phyloP scores from a whole-genome alignment of 2,113 vertebrate genomes.

The Hippocampus comes region DNA sequence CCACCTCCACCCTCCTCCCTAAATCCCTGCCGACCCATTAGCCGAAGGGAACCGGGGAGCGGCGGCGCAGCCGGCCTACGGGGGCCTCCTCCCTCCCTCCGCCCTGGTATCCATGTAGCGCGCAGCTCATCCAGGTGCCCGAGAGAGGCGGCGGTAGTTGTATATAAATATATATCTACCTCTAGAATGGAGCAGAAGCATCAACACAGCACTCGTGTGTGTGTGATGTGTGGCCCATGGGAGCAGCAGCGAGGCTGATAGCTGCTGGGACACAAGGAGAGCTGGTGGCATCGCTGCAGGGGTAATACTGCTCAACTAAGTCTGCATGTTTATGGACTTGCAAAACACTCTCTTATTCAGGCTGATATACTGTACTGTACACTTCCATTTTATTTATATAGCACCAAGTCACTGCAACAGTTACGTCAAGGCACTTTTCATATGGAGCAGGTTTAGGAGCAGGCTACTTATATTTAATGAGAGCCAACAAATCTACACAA shows the following conservation, averaged over 20 bases:
- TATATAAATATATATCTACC: slow-evolving; percentile 55
- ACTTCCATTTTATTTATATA: neutral
- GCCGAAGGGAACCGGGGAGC: slow-evolving; percentile 80
- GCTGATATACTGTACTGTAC: slow-evolving; percentile 12
- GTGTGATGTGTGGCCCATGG: slow-evolving; percentile 80
- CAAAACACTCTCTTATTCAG: slow-evolving; percentile 4
- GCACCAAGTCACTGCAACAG: slow-evolving; percentile 1
- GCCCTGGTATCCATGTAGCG: slow-evolving; percentile 71
- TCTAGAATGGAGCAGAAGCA: slow-evolving; percentile 67
- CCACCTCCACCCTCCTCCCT: slow-evolving; percentile 70
- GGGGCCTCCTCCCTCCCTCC: slow-evolving; percentile 45
- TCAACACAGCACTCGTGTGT: slow-evolving; percentile 81
- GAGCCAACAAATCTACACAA: slow-evolving; percentile 5
- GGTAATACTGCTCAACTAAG: slow-evolving; percentile 28
- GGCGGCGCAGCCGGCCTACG: slow-evolving; percentile 69
- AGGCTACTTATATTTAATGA: slow-evolving; percentile 1
- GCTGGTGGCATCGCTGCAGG: slow-evolving; percentile 53
- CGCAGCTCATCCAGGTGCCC: slow-evolving; percentile 84
- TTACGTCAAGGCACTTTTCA: slow-evolving; percentile 4
- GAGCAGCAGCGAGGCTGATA: slow-evolving; percentile 77
- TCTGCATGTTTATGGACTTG: slow-evolving; percentile 21
- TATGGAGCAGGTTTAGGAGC: slow-evolving; percentile 1
- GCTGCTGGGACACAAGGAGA: slow-evolving; percentile 64
- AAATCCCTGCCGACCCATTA: slow-evolving; percentile 84
- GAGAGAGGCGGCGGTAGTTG: slow-evolving; percentile 58